Evolutionary conservation across 2,888 invertebrate species (phyloP), one percentile per base, ranked within the genome.

Genomic region (Pogonocherus hispidulus): DNA sequence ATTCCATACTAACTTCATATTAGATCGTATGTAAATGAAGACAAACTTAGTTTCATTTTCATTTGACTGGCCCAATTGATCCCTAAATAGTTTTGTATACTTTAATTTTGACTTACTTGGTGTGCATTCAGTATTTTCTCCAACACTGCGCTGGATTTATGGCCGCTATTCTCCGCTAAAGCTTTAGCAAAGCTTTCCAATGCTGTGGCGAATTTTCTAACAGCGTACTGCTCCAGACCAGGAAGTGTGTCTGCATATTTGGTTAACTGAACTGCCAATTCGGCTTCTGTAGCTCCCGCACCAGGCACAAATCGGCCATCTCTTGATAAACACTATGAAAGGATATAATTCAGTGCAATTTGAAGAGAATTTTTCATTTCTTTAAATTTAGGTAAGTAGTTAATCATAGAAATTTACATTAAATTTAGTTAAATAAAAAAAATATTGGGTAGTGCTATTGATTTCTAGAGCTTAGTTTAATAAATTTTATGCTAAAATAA

Each of bases 201-300:
- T 1, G 98, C 96, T 0, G 90, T 87, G 8, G 94, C 94, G 85
- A 98, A 99, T 85, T 97, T 97, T 75, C 97, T 91, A 11, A 98
- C 95, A 9, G 99, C 95, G 86, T 99, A 99, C 83, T 99, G 99
- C 81, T 98, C 97, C 68, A 99, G 87, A 0, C 99, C 99, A 0
- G 98, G 95, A 64, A 96, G 88, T 4, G 95, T 96, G 81, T 97
- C 96, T 0, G 97, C 98, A 82, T 92, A 97, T 62, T 93, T 90
- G 4, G 94, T 88, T 14, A 99, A 89, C 81, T 94, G 93, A 69
- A 93, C 91, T 0, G 98, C 96, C 66, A 99, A 86, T 87, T 98
- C 97, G 63, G 98, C 93, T 88, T 99, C 99, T 1, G 92, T 91
- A 1, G 99, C 98, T 51, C 99, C 99, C 62, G 96, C 99, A 56